phyloP scores from a whole-genome alignment of 2,113 vertebrate genomes.

The Cariama cristata region DNA sequence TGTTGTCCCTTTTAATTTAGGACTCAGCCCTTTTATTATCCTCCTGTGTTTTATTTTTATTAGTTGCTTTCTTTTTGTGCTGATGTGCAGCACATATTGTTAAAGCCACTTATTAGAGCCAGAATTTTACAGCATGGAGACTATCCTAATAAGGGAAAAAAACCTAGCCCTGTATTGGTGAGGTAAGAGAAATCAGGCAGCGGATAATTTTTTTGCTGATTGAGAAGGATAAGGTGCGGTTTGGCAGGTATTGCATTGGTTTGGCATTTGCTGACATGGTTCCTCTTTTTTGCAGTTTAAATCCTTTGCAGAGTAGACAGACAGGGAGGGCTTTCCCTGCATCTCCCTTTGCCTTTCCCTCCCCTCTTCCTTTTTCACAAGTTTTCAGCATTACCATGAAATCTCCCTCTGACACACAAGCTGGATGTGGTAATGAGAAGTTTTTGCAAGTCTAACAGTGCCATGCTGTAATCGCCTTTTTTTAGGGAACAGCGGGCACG shows the following conservation, averaged over 20 bases:
- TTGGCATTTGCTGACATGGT: conserved; percentile 71
- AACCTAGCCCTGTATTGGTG: conserved; percentile 53
- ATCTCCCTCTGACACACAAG: neutral
- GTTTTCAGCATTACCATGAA: neutral
- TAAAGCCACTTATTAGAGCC: conserved; percentile 45
- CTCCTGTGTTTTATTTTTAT: conserved; percentile 38
- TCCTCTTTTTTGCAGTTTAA: conserved; percentile 68
- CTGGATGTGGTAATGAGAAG: neutral
- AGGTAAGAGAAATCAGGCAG: conserved; percentile 71
- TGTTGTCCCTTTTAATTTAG: conserved; percentile 54
- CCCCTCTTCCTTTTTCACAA: neutral
- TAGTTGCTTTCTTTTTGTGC: conserved; percentile 55
- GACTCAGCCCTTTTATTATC: conserved; percentile 60
- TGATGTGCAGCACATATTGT: conserved; percentile 75
- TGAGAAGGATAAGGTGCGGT: conserved; percentile 79
- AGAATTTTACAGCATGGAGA: conserved; percentile 31
- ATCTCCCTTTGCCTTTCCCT: neutral
- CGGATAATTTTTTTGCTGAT: conserved; percentile 71
- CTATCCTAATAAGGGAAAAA: conserved; percentile 82
- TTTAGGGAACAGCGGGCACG: fast-evolving
- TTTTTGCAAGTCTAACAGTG: neutral
- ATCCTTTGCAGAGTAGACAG: conserved; percentile 40
- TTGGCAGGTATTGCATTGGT: conserved; percentile 74
- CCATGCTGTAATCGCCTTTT: neutral
- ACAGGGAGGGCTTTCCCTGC: neutral